Evolutionary conservation across 2,888 invertebrate species (phyloP).

Genomic region (Oscheius myriophilus): DNA sequence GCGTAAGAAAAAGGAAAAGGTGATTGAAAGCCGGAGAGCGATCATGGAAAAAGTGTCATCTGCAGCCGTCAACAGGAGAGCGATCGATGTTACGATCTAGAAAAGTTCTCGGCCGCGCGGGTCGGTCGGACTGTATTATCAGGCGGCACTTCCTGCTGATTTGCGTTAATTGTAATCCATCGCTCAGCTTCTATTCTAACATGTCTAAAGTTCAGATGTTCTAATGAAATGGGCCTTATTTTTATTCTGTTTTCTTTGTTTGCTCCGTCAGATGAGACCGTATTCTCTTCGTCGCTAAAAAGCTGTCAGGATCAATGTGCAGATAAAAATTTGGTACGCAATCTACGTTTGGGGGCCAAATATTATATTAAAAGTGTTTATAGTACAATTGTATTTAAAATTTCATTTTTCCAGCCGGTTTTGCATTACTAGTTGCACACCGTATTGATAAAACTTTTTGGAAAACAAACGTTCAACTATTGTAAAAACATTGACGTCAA

Average conservation of each 20-base stretch:
- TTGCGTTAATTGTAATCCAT: slow-evolving; percentile 17
- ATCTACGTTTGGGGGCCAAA: not conserved
- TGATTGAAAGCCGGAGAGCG: too few species aligned
- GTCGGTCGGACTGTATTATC: slow-evolving; percentile 28
- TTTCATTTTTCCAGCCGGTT: too few species aligned
- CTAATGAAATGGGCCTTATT: slow-evolving; percentile 3
- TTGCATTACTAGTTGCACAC: too few species aligned
- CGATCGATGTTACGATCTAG: slow-evolving; percentile 31
- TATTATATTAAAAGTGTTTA: too few species aligned
- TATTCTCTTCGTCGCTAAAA: slow-evolving; percentile 60
- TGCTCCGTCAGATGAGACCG: slow-evolving; percentile 35
- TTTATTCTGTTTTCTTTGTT: not conserved
- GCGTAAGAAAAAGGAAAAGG: too few species aligned
- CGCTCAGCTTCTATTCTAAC: not conserved
- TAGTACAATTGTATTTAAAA: too few species aligned
- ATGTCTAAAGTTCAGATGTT: not conserved
- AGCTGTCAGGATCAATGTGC: slow-evolving; percentile 60
- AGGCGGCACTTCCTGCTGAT: slow-evolving; percentile 25
- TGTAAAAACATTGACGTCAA: too few species aligned
- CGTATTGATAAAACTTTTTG: too few species aligned
- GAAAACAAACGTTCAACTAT: too few species aligned
- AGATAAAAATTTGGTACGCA: slow-evolving; percentile 60
- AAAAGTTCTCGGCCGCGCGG: slow-evolving; percentile 28
- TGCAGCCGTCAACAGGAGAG: slow-evolving; percentile 15
- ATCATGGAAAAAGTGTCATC: slow-evolving; percentile 11